Evolutionary conservation across 1,140 invertebrate species (phyloP), one percentile per base, ranked within the genome.

Genomic region (Meteorus sp.): DNA sequence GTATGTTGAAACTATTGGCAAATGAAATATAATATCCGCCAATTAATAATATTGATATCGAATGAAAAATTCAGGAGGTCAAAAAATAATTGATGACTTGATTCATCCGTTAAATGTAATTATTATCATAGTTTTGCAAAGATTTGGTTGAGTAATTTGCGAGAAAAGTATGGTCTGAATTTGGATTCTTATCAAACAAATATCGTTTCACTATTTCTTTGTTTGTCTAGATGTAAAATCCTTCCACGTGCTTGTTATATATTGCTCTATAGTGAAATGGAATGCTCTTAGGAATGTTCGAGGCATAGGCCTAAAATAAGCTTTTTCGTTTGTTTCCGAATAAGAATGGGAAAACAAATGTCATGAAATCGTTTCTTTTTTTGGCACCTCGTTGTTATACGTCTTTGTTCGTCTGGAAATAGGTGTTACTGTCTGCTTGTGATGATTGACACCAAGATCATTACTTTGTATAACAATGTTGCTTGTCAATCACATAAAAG

Each of bases 331-430:
- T 22, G 11, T 22, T 29, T 48, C 7, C 23, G 27, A 48, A 48
- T 11, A 20, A 20, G n/a, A n/a, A n/a, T n/a, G n/a, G n/a, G n/a
- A 19, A 8, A 39, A 35, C 39, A 39, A 39, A 41, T 55, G n/a
- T 43, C 20, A 27, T 27, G 41, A 41, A 37, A 52, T 55, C 45
- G 41, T 23, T 51, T 57, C 31, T 17, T 13, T 56, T 56, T 62
- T 62, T 62, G 61, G 61, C 61, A 63, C 61, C 57, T 63, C 61
- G 61, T 59, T 59, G 54, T 53, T 61, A 48, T 27, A 44, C 54
- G 44, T 43, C 35, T 52, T 41, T 31, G 23, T 23, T 47, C 17
- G 9, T 37, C 59, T 33, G 9, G 43, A 53, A 47, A 41, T 29
- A 58, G 51, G 56, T 56, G 53, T 59, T 55, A 56, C 53, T 37